Conservation (phyloP, 1,140 invertebrate species). For the honey bee (Apis mellifera) region Amel_HAv3.1 CM009936.2:7752001-7752500, state of each 20-base stretch:
- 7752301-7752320: background rate
- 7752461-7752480: background rate
- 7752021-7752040: slow-evolving; percentile 21
- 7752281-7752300: background rate
- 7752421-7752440: background rate
- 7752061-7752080: background rate
- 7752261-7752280: background rate
- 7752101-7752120: background rate
- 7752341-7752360: too few relatives aligned
- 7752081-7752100: background rate
- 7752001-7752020: slow-evolving; percentile 22
- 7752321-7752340: too few relatives aligned
- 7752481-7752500: background rate
- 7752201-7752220: background rate
- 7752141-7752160: background rate
- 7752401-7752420: background rate
- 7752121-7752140: too few relatives aligned
- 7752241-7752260: background rate
- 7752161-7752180: background rate
- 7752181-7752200: background rate
- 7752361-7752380: too few relatives aligned
- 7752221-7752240: background rate
- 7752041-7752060: background rate
- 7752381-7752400: too few relatives aligned
- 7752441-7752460: background rate